A percentile compares a stretch with the other conserved stretches of the same genome.
Conservation (phyloP, 2,888 invertebrate genomes). For the Trachelus stipa region DNA sequence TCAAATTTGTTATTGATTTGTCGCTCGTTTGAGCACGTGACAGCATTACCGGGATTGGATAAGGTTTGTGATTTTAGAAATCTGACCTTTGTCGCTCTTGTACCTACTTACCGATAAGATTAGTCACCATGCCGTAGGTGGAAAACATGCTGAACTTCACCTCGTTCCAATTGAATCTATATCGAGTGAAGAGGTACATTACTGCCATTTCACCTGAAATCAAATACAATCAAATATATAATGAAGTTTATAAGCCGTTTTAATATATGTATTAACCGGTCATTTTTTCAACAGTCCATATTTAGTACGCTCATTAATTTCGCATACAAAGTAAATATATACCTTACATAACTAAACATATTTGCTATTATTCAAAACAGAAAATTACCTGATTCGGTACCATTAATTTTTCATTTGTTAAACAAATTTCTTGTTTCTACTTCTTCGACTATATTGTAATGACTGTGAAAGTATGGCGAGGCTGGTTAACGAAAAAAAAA, state of each 20-base stretch:
- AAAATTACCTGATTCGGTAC: too few relatives aligned
- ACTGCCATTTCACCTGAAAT: constrained; percentile 87
- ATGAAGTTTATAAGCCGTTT: not conserved
- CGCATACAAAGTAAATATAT: too few relatives aligned
- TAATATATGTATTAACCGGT: too few relatives aligned
- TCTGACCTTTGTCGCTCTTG: constrained; percentile 14
- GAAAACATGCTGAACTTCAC: constrained; percentile 88
- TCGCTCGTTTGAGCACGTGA: too few relatives aligned
- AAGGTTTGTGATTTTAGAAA: constrained; percentile 26
- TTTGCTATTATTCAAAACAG: too few relatives aligned
- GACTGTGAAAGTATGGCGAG: not conserved
- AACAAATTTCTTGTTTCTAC: not conserved
- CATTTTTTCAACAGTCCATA: too few relatives aligned
- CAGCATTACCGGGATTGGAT: not conserved
- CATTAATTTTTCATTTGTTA: too few relatives aligned
- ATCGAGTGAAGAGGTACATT: constrained; percentile 84
- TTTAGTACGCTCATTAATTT: too few relatives aligned
- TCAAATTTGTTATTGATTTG: too few relatives aligned
- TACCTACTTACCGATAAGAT: constrained; percentile 76
- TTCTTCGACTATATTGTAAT: not conserved
- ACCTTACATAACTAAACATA: too few relatives aligned
- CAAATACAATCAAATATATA: constrained; percentile 14
- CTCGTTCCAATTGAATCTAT: constrained; percentile 89
- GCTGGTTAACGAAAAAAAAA: not conserved
- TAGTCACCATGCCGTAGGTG: constrained; percentile 86